Evolutionary conservation across 2,113 vertebrate genomes (phyloP).

Genomic region (Oxyura jamaicensis): DNA sequence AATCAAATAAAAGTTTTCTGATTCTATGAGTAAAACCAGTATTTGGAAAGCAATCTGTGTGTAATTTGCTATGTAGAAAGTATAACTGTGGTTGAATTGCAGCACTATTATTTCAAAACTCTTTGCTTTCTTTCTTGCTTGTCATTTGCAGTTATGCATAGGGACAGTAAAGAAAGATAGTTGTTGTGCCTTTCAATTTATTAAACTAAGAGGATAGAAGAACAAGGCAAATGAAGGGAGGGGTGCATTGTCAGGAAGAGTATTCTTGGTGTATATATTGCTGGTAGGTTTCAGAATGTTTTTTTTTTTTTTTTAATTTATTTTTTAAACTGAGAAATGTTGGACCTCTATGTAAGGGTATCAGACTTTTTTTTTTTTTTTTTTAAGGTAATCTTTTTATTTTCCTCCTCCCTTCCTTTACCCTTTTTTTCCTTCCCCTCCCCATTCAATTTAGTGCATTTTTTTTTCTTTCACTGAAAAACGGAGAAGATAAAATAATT

Average conservation of each 20-base stretch:
- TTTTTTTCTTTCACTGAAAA: not conserved
- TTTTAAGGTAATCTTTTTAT: not conserved
- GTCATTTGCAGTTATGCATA: not conserved
- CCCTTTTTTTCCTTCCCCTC: not conserved
- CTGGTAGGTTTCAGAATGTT: not conserved
- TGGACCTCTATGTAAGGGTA: not conserved
- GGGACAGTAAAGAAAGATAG: not conserved
- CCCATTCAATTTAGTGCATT: not conserved
- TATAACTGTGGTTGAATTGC: not conserved
- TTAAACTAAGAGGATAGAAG: not conserved
- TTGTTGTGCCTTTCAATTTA: not conserved
- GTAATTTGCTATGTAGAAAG: not conserved
- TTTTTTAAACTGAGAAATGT: not conserved
- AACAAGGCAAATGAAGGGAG: not conserved
- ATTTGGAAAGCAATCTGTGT: not conserved
- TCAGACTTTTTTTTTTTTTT: not conserved
- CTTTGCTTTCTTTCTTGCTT: not conserved
- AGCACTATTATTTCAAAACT: not conserved
- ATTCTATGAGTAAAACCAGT: not conserved
- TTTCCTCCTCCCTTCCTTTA: not conserved
- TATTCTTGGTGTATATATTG: not conserved
- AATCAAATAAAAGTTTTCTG: not conserved
- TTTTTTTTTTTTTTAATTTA: not conserved
- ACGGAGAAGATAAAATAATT: not conserved
- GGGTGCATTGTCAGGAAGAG: not conserved